Evolutionary conservation across 2,888 invertebrate species (phyloP), one percentile per base, ranked within the genome.

Genomic region (Thymelicus acteon): DNA sequence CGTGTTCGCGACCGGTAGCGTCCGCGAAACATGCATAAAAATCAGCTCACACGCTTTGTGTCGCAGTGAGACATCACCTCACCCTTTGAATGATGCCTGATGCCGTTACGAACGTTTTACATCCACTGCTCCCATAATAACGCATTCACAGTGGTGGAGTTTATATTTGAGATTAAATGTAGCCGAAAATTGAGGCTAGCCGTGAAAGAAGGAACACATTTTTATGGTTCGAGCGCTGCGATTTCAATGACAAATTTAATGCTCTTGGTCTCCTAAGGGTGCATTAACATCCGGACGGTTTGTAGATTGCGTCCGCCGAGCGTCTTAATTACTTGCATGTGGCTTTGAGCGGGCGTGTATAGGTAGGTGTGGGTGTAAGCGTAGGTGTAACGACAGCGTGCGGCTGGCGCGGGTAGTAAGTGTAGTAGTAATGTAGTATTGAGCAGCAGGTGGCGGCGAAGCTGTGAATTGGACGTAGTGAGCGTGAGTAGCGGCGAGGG

Each of bases 401-500:
- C 44, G 10, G 44, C 31, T 12, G 13, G 47, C 47, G 47, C 12
- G 52, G 19, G n/a, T 60, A 60, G 44, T 44, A 44, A 19, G 44
- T 19, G 19, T 15, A 40, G 10, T 60, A 44, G 61, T 61, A 61
- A 1, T 61, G 62, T 62, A 37, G 62, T 62, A 64, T 15, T 48
- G 15, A 60, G 70, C 63, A 60, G 49, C 58, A 64, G 60, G 62
- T 44, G 57, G 70, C 37, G 39, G 39, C 40, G 63, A 15, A 39
- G 52, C 67, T 70, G 73, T 73, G 72, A 74, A 74, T 72, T 57
- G 69, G 63, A 39, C 47, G 57, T 62, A 40, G 49, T 68, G 64
- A 72, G 44, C 40, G 24, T 37, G 31, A 39, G 60, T 60, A 49
- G 5, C 48, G 31, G 48, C 7, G 31, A 31, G 48, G 69, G 54